Evolutionary conservation across 2,888 invertebrate species (phyloP).

Genomic region (Melieria crassipennis): DNA sequence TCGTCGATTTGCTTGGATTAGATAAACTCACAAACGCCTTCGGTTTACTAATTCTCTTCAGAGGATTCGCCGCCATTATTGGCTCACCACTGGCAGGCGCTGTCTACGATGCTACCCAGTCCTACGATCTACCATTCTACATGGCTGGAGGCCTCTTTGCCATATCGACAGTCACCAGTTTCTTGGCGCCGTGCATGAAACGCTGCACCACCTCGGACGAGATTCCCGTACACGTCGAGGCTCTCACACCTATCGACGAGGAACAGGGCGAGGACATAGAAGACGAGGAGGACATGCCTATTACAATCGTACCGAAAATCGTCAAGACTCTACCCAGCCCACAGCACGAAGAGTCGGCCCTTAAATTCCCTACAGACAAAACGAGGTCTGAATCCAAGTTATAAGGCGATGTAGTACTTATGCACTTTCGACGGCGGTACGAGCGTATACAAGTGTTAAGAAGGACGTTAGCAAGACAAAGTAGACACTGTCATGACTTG

Average conservation of each 20-base stretch:
- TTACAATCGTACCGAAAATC: conserved; percentile 81
- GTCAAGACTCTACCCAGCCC: conserved; percentile 81
- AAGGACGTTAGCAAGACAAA: conserved; percentile 1
- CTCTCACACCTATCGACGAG: conserved; percentile 84
- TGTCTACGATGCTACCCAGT: conserved; percentile 86
- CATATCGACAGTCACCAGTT: conserved; percentile 84
- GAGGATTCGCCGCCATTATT: conserved; percentile 92
- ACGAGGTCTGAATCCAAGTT: conserved; percentile 56
- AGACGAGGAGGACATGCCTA: conserved; percentile 80
- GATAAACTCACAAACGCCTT: conserved; percentile 97
- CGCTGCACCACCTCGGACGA: conserved; percentile 69
- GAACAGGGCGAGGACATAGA: conserved; percentile 81
- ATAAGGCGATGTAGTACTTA: conserved; percentile 45
- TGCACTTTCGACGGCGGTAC: background rate
- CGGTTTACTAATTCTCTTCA: conserved; percentile 92
- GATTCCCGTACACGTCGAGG: conserved; percentile 74
- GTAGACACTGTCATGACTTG: conserved; percentile 19
- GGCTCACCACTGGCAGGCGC: conserved; percentile 87
- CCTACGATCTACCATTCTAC: conserved; percentile 90
- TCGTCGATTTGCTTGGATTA: conserved; percentile 94
- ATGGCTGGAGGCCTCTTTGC: conserved; percentile 92
- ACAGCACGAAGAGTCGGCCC: conserved; percentile 52
- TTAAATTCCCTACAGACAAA: conserved; percentile 45
- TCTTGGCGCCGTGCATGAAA: conserved; percentile 80
- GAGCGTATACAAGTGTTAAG: background rate